Base-by-base conservation (phyloP, 2,888 invertebrate species). In the Apantesis nais region DNA sequence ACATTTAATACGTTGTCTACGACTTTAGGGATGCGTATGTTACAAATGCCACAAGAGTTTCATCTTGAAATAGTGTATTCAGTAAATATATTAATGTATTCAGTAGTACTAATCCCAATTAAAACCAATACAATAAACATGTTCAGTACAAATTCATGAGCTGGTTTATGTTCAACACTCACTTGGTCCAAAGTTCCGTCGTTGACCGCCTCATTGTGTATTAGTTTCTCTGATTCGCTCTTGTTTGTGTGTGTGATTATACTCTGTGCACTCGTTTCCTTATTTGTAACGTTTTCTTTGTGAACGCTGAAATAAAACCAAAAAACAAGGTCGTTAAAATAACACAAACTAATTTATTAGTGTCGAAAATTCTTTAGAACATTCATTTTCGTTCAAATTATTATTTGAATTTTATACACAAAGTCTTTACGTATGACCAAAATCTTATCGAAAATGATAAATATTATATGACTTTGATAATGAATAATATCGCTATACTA, bases 221-320 rank as follows among this genome's bases (percentile, higher is more conserved):
- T 84, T 29, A 90, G 41, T 79, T 94, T 94, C 76, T 94, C 94
- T 0, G 92, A 88, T 61, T 94, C 95, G 69, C 78, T 92, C 78
- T 93, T 94, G 79, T 86, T 93, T 71, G 92, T 90, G 87, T 92
- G 92, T 77, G 93, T 93, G 80, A 93, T 83, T 74, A 92, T 90
- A 78, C 89, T 93, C 58, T 91, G 91, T 78, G 90, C 88, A 84
- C 86, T 92, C 48, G 84, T 87, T 79, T 94, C 94, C 82, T 93
- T 94, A 82, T 86, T 92, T 39, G 88, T 60, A 66, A 90, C 86
- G 75, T 88, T 94, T 76, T 95, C 95, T 87, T 94, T 95, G 88
- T 93, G 93, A 85, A 89, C 83, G 79, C 94, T 94, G 88, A 37
- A 91, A 91, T 70, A 68, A 67, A 71, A 78, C 22, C 22, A 25